Base-by-base conservation (phyloP, 2,888 invertebrate species). In the Ophonus ardosiacus region DNA sequence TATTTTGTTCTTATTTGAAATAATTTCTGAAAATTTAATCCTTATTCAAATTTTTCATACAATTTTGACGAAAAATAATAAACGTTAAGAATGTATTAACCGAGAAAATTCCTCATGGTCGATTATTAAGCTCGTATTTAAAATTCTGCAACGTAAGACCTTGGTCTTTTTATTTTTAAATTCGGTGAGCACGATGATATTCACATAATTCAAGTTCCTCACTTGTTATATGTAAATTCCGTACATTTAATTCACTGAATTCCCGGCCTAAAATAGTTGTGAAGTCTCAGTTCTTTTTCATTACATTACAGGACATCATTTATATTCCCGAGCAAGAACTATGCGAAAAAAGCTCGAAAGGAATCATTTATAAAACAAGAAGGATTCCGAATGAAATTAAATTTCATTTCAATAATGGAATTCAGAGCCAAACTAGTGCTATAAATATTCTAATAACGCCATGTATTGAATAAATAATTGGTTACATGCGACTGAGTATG, bases 221-320 rank as follows among this genome's bases (percentile, higher is more conserved):
- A 78, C 57, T 78, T 78, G 71, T 74, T 74, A 83, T 76, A 83
- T 83, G 61, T 61, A 76, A 83, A 83, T 83, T 83, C 83, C 76
- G 21, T 51, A 38, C 74, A 65, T 71, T 82, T 71, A 82, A 82
- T 74, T 82, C 71, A 82, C 57, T 43, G 21, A 74, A 74, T 74
- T 74, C 71, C 40, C 71, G 43, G 15, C 71, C 71, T 57, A 57
- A 68, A 82, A 68, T 82, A 74, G 71, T 74, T 74, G 43, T 74
- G 71, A 74, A 40, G 43, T 43, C 71, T 74, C 43, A 74, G 71
- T 74, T 74, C 51, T 74, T 74, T 74, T 74, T 74, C 71, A 74
- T 74, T 74, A 74, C 71, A 74, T 74, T 74, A 74, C 51, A 43
- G 71, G 40, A 74, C 51, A 74, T 74, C 71, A 74, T 74, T 74